Base-by-base conservation (phyloP, 2,113 vertebrate genomes). In the Petaurus breviceps region DNA sequence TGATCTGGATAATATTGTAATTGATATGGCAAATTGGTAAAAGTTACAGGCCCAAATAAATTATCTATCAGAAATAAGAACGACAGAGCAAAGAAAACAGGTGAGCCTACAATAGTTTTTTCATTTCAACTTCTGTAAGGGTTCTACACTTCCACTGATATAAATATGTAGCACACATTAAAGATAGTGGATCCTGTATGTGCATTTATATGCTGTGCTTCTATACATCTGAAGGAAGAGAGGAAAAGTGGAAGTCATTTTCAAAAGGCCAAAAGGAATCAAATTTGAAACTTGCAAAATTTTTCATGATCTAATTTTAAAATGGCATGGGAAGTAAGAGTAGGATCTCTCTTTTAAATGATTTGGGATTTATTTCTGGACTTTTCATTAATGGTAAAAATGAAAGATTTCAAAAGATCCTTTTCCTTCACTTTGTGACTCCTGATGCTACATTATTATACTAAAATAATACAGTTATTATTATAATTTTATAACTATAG, bases 301-400 rank as follows among this genome's bases (percentile, higher is more conserved):
- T 89, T 94, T 94, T 93, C 95, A n/a, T 94, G 46, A 12, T 95
- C 50, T 53, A 22, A 51, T 95, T 93, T 93, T 55, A 43, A 93
- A 95, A 93, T 68, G 92, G 23, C 57, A 57, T 52, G 54, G 94
- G 4, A 93, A 46, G 49, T 19, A 77, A 37, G 91, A 24, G 93
- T 50, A 94, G 94, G 92, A 77, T 50, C 3, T 43, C 46, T 92
- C 25, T 77, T 90, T 43, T 91, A 96, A 91, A 53, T 91, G 89
- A 90, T 92, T 57, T 57, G 55, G 25, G 37, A 68, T 53, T 61
- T 90, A 46, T 93, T 57, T 57, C 55, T 28, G 26, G 55, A 90
- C 2, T 90, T 49, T 89, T 6, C 22, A 0, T 92, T 54, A 93
- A 54, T 8, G 92, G 93, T 90, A 51, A 93, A 54, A 89, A 3